phyloP scores from a whole-genome alignment of 2,797 vertebrate species.

The Kryptopterus vitreolus region DNA sequence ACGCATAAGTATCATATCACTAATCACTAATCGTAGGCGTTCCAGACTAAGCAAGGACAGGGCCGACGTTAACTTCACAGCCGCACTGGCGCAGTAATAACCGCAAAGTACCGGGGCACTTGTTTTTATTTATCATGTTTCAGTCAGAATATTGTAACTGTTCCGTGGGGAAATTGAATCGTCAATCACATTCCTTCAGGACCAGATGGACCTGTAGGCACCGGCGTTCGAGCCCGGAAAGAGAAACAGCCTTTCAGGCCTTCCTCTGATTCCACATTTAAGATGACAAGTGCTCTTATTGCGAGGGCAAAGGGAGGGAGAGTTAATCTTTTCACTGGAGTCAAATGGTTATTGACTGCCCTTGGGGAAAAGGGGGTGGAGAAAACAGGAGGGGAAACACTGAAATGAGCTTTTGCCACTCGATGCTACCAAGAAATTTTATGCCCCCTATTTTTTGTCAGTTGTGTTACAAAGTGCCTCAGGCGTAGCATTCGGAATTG shows the following conservation, averaged over 20 bases:
- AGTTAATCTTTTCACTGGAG: slow-evolving; percentile 69
- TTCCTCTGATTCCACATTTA: slow-evolving; percentile 63
- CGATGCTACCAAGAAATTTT: slow-evolving; percentile 56
- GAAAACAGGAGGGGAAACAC: slow-evolving; percentile 46
- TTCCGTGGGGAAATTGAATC: slow-evolving; percentile 72
- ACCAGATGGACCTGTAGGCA: slow-evolving; percentile 52
- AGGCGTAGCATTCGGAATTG: slow-evolving; percentile 44
- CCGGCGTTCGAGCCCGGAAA: slow-evolving; percentile 63
- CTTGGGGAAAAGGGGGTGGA: slow-evolving; percentile 46
- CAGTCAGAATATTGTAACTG: slow-evolving; percentile 75
- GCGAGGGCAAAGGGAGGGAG: slow-evolving; percentile 62
- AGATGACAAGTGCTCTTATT: slow-evolving; percentile 69
- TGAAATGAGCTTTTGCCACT: slow-evolving; percentile 44
- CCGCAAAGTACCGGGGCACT: slow-evolving; percentile 51
- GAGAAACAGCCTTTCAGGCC: slow-evolving; percentile 67
- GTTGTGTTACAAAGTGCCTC: slow-evolving; percentile 58
- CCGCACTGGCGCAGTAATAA: slow-evolving; percentile 37
- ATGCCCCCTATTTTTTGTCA: slow-evolving; percentile 57
- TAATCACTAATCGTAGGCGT: slow-evolving; percentile 59
- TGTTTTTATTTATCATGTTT: slow-evolving; percentile 67
- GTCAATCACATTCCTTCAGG: slow-evolving; percentile 71
- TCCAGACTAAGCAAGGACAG: slow-evolving; percentile 2
- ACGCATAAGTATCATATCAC: neutral
- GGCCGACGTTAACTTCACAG: neutral
- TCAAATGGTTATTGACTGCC: slow-evolving; percentile 66